Percentiles rank a stretch among this genome's conserved stretches.
These are phyloP conservation scores for Frieseomelitta varia DNA, from an alignment of 1,140 invertebrate genomes.

Conservation along the genomic window DNA sequence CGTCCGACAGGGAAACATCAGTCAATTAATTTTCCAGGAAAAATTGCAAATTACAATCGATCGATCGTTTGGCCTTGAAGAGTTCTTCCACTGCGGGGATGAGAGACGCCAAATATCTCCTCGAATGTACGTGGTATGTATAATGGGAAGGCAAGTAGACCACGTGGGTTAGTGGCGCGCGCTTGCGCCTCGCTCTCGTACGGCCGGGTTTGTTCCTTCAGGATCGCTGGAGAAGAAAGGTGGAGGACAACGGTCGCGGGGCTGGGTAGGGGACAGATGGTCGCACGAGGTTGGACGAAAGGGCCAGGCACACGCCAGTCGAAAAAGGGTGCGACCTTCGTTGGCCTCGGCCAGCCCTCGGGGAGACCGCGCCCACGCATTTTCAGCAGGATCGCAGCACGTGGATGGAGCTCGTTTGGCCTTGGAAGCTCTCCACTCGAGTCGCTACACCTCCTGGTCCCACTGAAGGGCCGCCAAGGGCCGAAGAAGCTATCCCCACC, in stretches of 20 bases:
- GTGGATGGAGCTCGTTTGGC: slow-evolving; percentile 73
- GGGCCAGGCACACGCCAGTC: slow-evolving; percentile 63
- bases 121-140: background rate
- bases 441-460: slow-evolving; percentile 8
- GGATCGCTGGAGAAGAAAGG: slow-evolving; percentile 52
- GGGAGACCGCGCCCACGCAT: slow-evolving; percentile 83
- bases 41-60: too few species aligned
- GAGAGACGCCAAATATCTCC: too few species aligned
- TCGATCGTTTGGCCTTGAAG: too few species aligned
- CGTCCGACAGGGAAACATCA: too few species aligned
- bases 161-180: background rate
- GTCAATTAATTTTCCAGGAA: too few species aligned
- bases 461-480: slow-evolving; percentile 46
- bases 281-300: slow-evolving; percentile 63
- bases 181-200: background rate
- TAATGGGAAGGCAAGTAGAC: too few species aligned
- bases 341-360: slow-evolving; percentile 79
- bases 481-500: slow-evolving; percentile 24
- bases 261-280: slow-evolving; percentile 42
- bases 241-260: slow-evolving; percentile 56
- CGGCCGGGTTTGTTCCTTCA: slow-evolving; percentile 26
- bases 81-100: too few species aligned
- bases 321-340: slow-evolving; percentile 80
- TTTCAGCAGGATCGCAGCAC: slow-evolving; percentile 81
- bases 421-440: slow-evolving; percentile 52